These are phyloP conservation scores for Xestia rhomboidea DNA, from an alignment of 2,888 invertebrate species.

Conservation along the genomic window DNA sequence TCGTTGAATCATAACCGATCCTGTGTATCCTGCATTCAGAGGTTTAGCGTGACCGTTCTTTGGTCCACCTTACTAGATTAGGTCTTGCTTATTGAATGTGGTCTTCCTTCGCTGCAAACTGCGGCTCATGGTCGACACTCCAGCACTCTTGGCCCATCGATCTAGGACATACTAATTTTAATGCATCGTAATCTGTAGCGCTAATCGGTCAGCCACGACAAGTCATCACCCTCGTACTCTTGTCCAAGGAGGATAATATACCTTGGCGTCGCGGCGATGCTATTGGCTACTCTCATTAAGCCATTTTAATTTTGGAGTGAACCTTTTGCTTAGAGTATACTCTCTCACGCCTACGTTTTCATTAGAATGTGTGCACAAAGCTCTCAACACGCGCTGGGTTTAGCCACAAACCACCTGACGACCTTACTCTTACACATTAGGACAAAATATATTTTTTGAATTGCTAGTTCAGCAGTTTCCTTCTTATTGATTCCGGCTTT, in stretches of 20 bases:
- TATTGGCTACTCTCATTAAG: background rate
- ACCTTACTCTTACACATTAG: constrained; percentile 30
- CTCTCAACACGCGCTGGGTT: constrained; percentile 17
- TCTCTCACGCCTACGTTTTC: background rate
- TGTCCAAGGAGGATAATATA: no score
- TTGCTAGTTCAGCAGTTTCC: constrained; percentile 23
- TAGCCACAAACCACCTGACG: constrained; percentile 47
- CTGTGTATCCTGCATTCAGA: background rate
- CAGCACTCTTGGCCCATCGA: background rate
- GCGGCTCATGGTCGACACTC: background rate
- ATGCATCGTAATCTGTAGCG: background rate
- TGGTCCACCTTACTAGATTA: no score
- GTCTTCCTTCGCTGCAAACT: background rate
- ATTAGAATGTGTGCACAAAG: background rate
- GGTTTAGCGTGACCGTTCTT: background rate
- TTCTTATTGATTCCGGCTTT: constrained; percentile 43
- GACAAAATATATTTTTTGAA: constrained; percentile 29
- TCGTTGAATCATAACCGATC: background rate
- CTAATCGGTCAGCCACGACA: background rate
- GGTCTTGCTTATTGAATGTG: no score
- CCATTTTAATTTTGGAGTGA: constrained; percentile 8
- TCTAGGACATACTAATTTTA: background rate
- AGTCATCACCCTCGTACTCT: background rate
- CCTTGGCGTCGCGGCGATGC: no score
- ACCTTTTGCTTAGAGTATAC: background rate